These are phyloP conservation scores for Leuciscus idus DNA, from an alignment of 2,113 vertebrate genomes.

Conservation along the genomic window DNA sequence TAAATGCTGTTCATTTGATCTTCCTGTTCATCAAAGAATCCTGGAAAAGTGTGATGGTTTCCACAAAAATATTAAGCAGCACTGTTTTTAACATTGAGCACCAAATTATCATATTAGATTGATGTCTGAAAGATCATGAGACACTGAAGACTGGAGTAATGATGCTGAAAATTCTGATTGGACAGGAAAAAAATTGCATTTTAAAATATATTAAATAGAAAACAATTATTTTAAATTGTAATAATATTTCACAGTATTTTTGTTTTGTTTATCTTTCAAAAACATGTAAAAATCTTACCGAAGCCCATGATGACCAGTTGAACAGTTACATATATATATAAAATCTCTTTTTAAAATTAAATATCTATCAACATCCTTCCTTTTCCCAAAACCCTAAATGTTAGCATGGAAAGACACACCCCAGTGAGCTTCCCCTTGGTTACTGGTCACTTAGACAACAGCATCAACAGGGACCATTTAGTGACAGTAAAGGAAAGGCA, in stretches of 20 bases:
- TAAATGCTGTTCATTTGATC: background rate
- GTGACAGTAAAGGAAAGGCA: conserved; percentile 36
- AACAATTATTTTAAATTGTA: background rate
- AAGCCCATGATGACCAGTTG: background rate
- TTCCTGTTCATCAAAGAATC: background rate
- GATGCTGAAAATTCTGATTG: background rate
- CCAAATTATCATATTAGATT: no score
- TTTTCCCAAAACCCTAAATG: conserved; percentile 1
- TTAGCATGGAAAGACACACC: conserved; percentile 18
- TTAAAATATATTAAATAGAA: background rate
- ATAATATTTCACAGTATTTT: conserved; percentile 5
- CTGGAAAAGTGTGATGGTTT: background rate
- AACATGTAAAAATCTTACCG: background rate
- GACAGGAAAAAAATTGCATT: background rate
- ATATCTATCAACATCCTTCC: background rate
- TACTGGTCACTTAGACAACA: conserved; percentile 55
- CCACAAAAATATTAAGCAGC: background rate
- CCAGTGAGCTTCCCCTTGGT: conserved; percentile 29
- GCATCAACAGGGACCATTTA: conserved; percentile 53
- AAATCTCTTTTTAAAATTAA: background rate
- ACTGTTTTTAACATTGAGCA: background rate
- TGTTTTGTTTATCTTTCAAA: background rate
- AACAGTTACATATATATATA: background rate
- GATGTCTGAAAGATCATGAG: background rate
- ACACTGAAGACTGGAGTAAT: background rate